Conservation (phyloP, 2,113 vertebrate species). For the Abramis brama region DNA sequence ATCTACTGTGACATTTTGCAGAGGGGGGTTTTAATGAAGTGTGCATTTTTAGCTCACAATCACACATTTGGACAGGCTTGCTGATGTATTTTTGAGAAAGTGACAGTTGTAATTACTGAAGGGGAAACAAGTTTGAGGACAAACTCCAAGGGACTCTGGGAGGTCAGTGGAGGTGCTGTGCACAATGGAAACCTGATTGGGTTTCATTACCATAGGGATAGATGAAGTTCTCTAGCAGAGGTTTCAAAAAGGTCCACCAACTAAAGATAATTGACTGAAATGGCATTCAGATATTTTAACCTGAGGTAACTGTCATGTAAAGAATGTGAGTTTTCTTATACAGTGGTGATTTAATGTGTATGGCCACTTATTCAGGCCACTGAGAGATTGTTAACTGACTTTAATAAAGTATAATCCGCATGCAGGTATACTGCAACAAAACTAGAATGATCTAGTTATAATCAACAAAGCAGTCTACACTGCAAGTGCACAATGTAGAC, state of each 20-base stretch:
- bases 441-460: neutral
- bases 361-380: neutral
- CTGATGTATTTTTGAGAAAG: constrained; percentile 24
- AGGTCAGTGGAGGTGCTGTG: constrained; percentile 6
- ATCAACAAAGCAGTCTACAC: neutral
- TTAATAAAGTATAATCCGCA: neutral
- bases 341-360: neutral
- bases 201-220: constrained; percentile 28
- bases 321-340: neutral
- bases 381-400: neutral
- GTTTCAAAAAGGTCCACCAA: constrained; percentile 11
- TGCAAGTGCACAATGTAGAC: too few species aligned
- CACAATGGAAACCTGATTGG: constrained; percentile 23
- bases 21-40: constrained; percentile 51
- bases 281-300: constrained; percentile 30
- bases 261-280: constrained; percentile 38
- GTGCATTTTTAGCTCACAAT: constrained; percentile 36
- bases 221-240: neutral
- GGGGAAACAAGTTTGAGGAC: neutral
- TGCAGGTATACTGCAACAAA: neutral
- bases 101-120: constrained; percentile 42
- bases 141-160: neutral
- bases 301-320: neutral
- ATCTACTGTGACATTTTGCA: constrained; percentile 55
- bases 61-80: neutral